These are phyloP conservation scores for Choristoneura fumiferana DNA, from an alignment of 1,140 invertebrate genomes.

Conservation along the genomic window DNA sequence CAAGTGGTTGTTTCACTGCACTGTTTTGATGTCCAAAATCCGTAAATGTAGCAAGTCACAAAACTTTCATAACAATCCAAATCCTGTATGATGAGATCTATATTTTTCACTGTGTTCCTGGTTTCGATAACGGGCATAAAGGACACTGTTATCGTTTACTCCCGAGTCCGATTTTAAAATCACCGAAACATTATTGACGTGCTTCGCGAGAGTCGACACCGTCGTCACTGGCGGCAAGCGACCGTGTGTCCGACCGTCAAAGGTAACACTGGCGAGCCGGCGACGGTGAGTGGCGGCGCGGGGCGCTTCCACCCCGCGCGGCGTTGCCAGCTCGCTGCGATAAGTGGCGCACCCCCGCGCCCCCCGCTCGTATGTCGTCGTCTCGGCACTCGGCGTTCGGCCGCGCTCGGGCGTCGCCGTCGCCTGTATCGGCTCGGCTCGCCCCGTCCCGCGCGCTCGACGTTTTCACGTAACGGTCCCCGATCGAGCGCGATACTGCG, in stretches of 20 bases:
- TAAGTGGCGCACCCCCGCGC: slow-evolving; percentile 76
- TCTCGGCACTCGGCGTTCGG: slow-evolving; percentile 65
- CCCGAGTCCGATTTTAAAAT: slow-evolving; percentile 67
- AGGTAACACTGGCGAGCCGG: slow-evolving; percentile 75
- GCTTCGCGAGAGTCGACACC: slow-evolving; percentile 67
- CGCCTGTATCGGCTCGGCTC: slow-evolving; percentile 51
- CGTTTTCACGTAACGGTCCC: slow-evolving; percentile 77
- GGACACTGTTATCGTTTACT: slow-evolving; percentile 59
- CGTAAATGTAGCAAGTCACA: slow-evolving; percentile 65
- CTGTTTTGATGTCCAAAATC: slow-evolving; percentile 58
- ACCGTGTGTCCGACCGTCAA: slow-evolving; percentile 73
- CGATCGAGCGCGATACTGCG: slow-evolving; percentile 74
- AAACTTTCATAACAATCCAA: slow-evolving; percentile 55
- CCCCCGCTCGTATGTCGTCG: slow-evolving; percentile 58
- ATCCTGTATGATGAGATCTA: slow-evolving; percentile 57
- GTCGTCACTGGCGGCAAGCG: slow-evolving; percentile 69
- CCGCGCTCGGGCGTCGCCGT: slow-evolving; percentile 62
- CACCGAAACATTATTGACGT: slow-evolving; percentile 77
- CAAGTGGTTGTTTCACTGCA: slow-evolving; percentile 64
- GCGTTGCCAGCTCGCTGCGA: slow-evolving; percentile 72
- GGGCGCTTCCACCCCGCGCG: slow-evolving; percentile 71
- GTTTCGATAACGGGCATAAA: slow-evolving; percentile 49
- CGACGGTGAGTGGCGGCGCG: slow-evolving; percentile 73
- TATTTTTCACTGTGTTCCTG: slow-evolving; percentile 64
- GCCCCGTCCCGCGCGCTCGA: slow-evolving; percentile 65